phyloP scores from a whole-genome alignment of 2,797 vertebrate species.

The Sphaeramia orbicularis region DNA sequence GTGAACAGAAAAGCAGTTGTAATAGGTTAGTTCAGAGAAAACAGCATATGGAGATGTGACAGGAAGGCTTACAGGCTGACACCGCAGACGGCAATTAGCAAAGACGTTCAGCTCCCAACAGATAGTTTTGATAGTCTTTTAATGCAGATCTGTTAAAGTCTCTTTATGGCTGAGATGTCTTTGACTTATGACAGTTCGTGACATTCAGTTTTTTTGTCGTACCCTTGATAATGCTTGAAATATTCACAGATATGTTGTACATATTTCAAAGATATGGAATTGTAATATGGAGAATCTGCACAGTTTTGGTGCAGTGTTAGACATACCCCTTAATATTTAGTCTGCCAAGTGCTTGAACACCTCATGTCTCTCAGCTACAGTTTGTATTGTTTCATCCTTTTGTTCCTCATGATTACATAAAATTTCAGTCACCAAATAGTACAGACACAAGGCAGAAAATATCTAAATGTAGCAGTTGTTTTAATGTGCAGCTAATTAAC shows the following conservation, averaged over 20 bases:
- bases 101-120: conserved; percentile 40
- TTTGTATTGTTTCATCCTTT: background rate
- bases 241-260: conserved; percentile 1
- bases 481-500: conserved; percentile 20
- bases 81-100: conserved; percentile 59
- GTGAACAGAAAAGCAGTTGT: conserved; percentile 37
- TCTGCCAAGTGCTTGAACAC: background rate
- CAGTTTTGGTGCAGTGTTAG: background rate
- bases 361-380: background rate
- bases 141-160: conserved; percentile 39
- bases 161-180: conserved; percentile 25
- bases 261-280: conserved; percentile 23
- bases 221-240: conserved; percentile 15
- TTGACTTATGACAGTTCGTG: conserved; percentile 13
- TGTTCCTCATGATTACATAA: conserved; percentile 9
- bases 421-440: conserved; percentile 3
- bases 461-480: conserved; percentile 1
- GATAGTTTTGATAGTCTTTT: conserved; percentile 32
- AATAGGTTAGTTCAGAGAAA: conserved; percentile 52
- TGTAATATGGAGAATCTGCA: background rate
- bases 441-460: background rate
- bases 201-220: conserved; percentile 13
- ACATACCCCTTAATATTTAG: background rate
- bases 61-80: conserved; percentile 37
- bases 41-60: conserved; percentile 70